Conservation (phyloP, 37 sponge, comb jelly and placozoan species). For the Haliclona indistincta region DNA sequence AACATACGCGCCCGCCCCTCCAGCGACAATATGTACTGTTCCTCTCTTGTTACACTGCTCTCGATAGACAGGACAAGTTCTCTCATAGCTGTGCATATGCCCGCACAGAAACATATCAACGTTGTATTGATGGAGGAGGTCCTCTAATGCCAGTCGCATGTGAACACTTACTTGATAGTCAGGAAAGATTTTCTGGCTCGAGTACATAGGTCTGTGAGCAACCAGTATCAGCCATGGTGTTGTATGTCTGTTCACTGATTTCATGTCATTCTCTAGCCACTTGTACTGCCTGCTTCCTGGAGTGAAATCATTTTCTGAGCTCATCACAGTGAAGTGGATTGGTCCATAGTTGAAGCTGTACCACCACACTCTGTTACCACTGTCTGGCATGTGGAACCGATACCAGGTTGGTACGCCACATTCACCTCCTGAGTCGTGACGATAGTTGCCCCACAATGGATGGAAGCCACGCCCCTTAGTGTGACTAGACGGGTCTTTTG, state of each 20-base stretch:
- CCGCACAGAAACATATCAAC: conserved; percentile 64
- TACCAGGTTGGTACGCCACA: conserved; percentile 64
- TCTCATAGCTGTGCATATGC: conserved; percentile 70
- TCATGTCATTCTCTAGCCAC: conserved; percentile 72
- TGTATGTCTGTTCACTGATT: conserved; percentile 32
- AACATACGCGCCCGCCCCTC: conserved; percentile 45
- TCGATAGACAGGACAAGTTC: conserved; percentile 56
- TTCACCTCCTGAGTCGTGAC: conserved; percentile 69
- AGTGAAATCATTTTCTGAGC: conserved; percentile 73
- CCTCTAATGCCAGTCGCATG: conserved; percentile 44
- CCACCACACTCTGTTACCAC: conserved; percentile 69
- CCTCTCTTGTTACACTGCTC: conserved; percentile 29
- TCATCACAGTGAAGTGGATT: conserved; percentile 53
- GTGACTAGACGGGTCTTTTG: conserved; percentile 51
- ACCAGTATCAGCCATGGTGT: conserved; percentile 67
- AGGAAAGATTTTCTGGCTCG: conserved; percentile 16
- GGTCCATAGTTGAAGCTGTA: conserved; percentile 77
- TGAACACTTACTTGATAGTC: conserved; percentile 27
- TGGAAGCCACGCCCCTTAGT: conserved; percentile 52
- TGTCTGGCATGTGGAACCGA: conserved; percentile 66
- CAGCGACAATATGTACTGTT: conserved; percentile 59
- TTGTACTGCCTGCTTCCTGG: conserved; percentile 46
- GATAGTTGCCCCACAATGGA: conserved; percentile 67
- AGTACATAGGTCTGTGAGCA: conserved; percentile 69
- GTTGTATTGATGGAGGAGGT: conserved; percentile 48